Evolutionary conservation across 2,797 vertebrate species (phyloP).

Genomic region (Molossus molossus): DNA sequence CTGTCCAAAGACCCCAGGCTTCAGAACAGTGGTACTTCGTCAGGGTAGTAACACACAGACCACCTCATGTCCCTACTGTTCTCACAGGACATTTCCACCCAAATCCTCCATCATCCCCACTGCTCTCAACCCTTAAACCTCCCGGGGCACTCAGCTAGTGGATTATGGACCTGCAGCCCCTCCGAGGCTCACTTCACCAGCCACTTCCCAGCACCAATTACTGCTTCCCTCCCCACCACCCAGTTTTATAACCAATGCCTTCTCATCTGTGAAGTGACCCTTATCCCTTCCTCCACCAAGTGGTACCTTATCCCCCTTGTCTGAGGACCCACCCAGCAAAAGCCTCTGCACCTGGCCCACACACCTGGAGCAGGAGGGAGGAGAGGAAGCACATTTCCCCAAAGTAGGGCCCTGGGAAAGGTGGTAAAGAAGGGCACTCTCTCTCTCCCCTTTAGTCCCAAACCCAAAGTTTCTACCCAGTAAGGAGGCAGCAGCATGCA

Average conservation of each 20-base stretch:
- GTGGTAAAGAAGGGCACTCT: too few species aligned
- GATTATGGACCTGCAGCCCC: not conserved
- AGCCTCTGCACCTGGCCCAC: not conserved
- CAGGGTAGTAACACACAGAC: not conserved
- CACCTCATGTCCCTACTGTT: not conserved
- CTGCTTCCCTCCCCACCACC: not conserved
- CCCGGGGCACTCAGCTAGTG: not conserved
- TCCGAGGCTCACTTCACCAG: not conserved
- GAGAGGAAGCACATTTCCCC: not conserved
- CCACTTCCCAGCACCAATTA: too few species aligned
- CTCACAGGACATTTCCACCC: not conserved
- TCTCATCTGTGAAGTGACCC: not conserved
- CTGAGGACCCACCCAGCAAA: not conserved
- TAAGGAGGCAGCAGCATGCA: too few species aligned
- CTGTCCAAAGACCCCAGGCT: not conserved
- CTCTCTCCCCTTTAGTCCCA: not conserved
- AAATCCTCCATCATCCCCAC: not conserved
- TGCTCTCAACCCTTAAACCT: not conserved
- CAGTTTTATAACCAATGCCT: too few species aligned
- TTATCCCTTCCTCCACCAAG: not conserved
- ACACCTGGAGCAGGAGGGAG: not conserved
- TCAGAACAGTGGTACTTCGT: not conserved
- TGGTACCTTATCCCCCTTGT: not conserved
- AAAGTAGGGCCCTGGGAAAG: not conserved
- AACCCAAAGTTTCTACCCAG: accelerated